Base-by-base conservation (phyloP, 2,888 invertebrate species). In the Entomobrya proxima region DNA sequence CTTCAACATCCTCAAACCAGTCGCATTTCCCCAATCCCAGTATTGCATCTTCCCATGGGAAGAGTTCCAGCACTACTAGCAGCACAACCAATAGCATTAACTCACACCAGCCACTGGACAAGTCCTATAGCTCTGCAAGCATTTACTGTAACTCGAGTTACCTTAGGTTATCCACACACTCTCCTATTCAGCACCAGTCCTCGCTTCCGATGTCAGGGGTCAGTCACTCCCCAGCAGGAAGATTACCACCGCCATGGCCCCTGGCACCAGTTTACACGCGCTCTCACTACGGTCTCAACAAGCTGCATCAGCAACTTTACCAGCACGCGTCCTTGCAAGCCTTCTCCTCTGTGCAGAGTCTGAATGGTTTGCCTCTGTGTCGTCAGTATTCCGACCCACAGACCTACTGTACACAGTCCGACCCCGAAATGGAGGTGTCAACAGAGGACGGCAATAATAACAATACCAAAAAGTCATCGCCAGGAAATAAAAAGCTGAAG, bases 251-350 rank as follows among this genome's bases (percentile, higher is more conserved):
- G 9, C 83, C 86, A 7, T 88, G 88, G 88, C 86, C 80, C 24
- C 52, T 87, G 11, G 76, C 78, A 37, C 79, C 55, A 58, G 7
- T 80, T 15, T 82, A 84, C 58, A 83, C 83, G 61, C 77, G 81
- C 44, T 88, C 88, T 67, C 81, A 80, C 40, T 88, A 86, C 78
- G 76, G 86, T 58, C 77, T 86, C 61, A 84, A 86, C 72, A 88
- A 85, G 47, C 32, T 88, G 50, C 84, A 86, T 4, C 84, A 83
- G 18, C 81, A 88, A 67, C 52, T 82, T n/a, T 86, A 78, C 61
- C 76, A 78, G 15, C 67, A 86, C 18, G 82, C 82, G 3, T 83
- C 86, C 7, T 40, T 86, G 13, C 82, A 82, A 40, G 52, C 78
- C 0, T 82, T 77, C 30, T 15, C 67, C 7, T 86, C 86, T 6